A percentile compares a stretch with the other conserved stretches of the same genome.
Evolutionary conservation across 2,797 vertebrate genomes (phyloP).

Genomic region (Xenentodon cancila): DNA sequence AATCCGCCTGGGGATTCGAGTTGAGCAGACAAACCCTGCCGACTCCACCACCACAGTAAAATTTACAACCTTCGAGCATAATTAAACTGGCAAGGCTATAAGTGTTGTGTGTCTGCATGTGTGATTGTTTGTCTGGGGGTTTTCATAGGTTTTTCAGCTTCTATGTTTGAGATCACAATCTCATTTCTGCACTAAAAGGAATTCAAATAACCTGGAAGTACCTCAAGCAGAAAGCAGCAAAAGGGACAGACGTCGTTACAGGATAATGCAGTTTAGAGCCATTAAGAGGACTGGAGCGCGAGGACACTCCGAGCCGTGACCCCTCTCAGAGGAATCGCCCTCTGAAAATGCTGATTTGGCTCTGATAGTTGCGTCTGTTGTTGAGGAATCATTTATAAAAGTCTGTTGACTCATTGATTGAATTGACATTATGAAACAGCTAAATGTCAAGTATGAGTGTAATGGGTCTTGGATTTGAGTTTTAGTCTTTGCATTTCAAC

Average conservation of each 20-base stretch:
- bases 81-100: constrained; percentile 68
- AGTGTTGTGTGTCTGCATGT: constrained; percentile 30
- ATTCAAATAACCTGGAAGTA: not conserved
- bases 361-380: too few relatives aligned
- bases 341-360: not conserved
- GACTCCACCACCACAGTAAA: constrained; percentile 67
- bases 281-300: not conserved
- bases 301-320: not conserved
- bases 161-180: constrained; percentile 18
- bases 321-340: constrained; percentile 4
- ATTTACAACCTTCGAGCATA: constrained; percentile 69
- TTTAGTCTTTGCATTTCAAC: constrained; percentile 3
- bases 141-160: constrained; percentile 24
- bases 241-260: too few relatives aligned
- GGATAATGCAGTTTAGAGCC: not conserved
- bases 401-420: not conserved
- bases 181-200: not conserved
- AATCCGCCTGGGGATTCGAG: constrained; percentile 52
- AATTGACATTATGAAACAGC: not conserved
- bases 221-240: not conserved
- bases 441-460: not conserved
- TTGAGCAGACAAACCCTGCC: constrained; percentile 56
- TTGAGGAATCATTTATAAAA: not conserved
- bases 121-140: not conserved
- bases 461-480: not conserved